These are phyloP conservation scores for Dasysyrphus tricinctus DNA, from an alignment of 2,888 invertebrate genomes.

Conservation along the genomic window DNA sequence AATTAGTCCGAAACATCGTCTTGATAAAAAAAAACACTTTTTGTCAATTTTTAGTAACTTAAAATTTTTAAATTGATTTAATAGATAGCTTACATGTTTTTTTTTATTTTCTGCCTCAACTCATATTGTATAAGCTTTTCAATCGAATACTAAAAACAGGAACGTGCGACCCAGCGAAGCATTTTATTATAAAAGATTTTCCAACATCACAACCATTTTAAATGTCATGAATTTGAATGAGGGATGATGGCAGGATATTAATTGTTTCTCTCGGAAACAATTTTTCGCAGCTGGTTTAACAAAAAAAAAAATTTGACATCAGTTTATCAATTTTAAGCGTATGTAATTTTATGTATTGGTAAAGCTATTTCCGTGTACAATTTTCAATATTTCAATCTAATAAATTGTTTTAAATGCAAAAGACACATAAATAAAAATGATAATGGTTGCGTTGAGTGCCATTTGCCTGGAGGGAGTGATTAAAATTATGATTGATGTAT, in stretches of 20 bases:
- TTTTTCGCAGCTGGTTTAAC: background rate
- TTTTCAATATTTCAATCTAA: slow-evolving; percentile 4
- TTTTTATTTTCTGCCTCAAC: no score
- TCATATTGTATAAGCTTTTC: no score
- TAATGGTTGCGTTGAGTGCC: slow-evolving; percentile 1
- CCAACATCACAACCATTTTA: background rate
- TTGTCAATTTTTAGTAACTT: no score
- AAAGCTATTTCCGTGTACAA: slow-evolving; percentile 1
- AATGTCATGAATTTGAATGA: background rate
- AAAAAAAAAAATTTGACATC: background rate
- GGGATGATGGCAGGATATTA: background rate
- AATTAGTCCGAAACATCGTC: no score
- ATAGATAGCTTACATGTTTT: no score
- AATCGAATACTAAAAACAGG: no score
- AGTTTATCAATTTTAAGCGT: background rate
- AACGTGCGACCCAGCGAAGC: no score
- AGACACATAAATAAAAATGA: background rate
- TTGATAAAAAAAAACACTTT: no score
- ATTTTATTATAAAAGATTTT: no score
- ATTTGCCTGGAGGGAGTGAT: slow-evolving; percentile 16
- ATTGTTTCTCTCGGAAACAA: background rate
- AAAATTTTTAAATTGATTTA: no score
- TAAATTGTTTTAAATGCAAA: slow-evolving; percentile 4
- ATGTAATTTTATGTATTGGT: background rate
- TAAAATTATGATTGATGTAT: slow-evolving; percentile 30